phyloP scores from a whole-genome alignment of 2,113 vertebrate genomes.

The Oreochromis niloticus region DNA sequence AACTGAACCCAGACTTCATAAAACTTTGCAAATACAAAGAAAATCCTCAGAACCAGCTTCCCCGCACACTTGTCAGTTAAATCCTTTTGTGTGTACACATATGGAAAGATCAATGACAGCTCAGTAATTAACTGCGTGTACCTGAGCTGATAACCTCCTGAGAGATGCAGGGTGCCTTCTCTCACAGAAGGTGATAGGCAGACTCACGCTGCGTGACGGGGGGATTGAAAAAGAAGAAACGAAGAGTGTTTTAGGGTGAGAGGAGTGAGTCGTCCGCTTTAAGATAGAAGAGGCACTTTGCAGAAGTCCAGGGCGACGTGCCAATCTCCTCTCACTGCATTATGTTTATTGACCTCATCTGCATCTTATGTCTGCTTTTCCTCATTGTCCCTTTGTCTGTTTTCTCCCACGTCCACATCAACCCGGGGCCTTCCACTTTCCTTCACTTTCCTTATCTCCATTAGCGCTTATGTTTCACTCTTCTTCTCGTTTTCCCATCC shows the following conservation, averaged over 20 bases:
- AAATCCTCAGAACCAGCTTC: not conserved
- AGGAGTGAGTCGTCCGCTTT: not conserved
- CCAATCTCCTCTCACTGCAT: not conserved
- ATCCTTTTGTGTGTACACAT: not conserved
- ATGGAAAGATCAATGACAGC: constrained; percentile 12
- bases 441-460: not conserved
- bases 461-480: not conserved
- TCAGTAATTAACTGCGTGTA: constrained; percentile 32
- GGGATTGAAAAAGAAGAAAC: not conserved
- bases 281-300: not conserved
- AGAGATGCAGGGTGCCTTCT: not conserved
- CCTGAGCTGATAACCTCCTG: constrained; percentile 10
- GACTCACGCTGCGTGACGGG: not conserved
- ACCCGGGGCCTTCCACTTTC: not conserved
- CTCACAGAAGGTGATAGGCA: constrained; percentile 5
- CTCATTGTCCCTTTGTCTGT: not conserved
- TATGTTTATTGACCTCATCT: not conserved
- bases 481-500: not conserved
- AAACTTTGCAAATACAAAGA: not conserved
- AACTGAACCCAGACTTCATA: not conserved
- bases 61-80: not conserved
- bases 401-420: not conserved
- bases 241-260: not conserved
- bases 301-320: not conserved
- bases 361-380: constrained; percentile 2